phyloP scores from a whole-genome alignment of 1,140 invertebrate species.

The Hormaphis cornu region DNA sequence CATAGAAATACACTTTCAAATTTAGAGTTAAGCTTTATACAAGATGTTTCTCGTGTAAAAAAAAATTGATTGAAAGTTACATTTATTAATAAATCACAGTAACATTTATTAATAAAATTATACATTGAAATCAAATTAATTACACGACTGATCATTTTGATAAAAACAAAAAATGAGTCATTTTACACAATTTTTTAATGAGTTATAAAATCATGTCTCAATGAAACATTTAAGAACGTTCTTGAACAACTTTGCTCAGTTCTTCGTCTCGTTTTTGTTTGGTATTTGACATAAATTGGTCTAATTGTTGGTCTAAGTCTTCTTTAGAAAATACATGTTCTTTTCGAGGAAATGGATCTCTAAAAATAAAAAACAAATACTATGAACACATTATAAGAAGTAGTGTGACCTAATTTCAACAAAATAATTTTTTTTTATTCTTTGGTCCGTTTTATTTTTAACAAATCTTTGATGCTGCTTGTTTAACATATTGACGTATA shows the following conservation, averaged over 20 bases:
- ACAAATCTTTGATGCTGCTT: neutral
- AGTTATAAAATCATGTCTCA: no score
- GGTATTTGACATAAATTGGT: conserved; percentile 26
- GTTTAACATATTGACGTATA: neutral
- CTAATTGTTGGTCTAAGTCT: conserved; percentile 25
- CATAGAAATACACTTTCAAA: no score
- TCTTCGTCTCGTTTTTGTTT: conserved; percentile 30
- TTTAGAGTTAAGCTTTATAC: no score
- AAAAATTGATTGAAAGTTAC: no score
- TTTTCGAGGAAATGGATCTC: conserved; percentile 3
- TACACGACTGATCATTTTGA: no score
- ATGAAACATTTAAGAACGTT: neutral
- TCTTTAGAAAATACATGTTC: conserved; percentile 2
- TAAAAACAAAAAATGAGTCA: no score
- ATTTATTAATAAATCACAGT: no score
- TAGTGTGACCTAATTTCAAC: neutral
- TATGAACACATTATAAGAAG: neutral
- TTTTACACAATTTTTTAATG: no score
- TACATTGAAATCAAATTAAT: no score
- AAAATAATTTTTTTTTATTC: neutral
- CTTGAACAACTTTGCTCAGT: conserved; percentile 15
- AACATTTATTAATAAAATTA: no score
- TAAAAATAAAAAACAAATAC: neutral
- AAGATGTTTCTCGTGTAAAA: no score
- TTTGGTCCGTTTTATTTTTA: neutral